A percentile compares a stretch with the other conserved stretches of the same genome.
Conservation (phyloP, 2,888 invertebrate species). For the Cheilosia impressa region DNA sequence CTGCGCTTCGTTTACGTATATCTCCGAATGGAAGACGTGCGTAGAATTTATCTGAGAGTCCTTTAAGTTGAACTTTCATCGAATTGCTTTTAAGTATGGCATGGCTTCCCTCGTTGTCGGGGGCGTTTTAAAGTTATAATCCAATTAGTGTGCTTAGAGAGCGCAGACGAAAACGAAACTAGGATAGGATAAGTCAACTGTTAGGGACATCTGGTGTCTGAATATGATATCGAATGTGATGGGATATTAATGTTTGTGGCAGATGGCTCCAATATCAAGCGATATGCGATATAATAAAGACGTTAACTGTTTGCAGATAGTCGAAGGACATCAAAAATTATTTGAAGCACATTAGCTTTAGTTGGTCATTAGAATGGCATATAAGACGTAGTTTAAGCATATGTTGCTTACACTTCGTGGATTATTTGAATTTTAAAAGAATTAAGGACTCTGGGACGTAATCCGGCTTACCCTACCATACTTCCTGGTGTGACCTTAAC, state of each 20-base stretch:
- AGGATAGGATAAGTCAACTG: slow-evolving; percentile 11
- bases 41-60: slow-evolving; percentile 36
- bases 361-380: no score
- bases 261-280: slow-evolving; percentile 1
- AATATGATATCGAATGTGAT: slow-evolving; percentile 7
- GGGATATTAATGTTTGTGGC: slow-evolving; percentile 25
- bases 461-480: no score
- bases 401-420: no score
- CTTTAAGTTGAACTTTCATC: slow-evolving; percentile 15
- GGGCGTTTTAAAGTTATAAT: slow-evolving; percentile 31
- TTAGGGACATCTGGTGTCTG: slow-evolving; percentile 25
- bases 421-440: no score
- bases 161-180: neutral
- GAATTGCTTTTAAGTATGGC: neutral
- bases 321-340: no score
- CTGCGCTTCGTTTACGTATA: slow-evolving; percentile 34
- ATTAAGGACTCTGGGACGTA: no score
- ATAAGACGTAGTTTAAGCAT: no score
- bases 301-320: no score
- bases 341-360: no score
- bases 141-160: slow-evolving; percentile 21
- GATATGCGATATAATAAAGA: no score
- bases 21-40: slow-evolving; percentile 50
- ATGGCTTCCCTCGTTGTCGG: neutral
- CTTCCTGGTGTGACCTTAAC: no score